phyloP scores from a whole-genome alignment of 2,113 vertebrate genomes.

The Lichenostomus cassidix region DNA sequence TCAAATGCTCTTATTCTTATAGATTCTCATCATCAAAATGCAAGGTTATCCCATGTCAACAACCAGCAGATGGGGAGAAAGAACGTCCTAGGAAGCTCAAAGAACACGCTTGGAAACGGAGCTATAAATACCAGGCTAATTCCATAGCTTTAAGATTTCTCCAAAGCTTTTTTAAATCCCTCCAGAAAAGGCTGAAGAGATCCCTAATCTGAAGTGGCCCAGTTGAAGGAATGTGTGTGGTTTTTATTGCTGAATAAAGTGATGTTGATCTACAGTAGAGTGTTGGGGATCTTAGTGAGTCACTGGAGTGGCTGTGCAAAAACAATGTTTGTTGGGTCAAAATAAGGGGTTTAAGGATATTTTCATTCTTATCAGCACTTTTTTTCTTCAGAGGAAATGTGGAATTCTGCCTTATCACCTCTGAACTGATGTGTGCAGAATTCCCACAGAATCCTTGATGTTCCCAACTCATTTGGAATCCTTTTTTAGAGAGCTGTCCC shows the following conservation, averaged over 20 bases:
- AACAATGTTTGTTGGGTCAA: background rate
- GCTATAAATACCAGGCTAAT: conserved; percentile 69
- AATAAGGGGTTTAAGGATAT: background rate
- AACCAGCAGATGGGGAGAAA: conserved; percentile 52
- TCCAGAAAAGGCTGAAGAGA: conserved; percentile 56
- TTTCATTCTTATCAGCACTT: background rate
- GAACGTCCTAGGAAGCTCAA: conserved; percentile 41
- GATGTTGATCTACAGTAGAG: background rate
- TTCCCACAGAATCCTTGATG: background rate
- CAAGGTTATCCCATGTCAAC: conserved; percentile 48
- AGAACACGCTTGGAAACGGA: conserved; percentile 29
- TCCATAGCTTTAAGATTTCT: conserved; percentile 60
- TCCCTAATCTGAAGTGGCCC: conserved; percentile 54
- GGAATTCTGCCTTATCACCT: background rate
- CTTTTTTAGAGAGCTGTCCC: background rate
- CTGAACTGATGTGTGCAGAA: background rate
- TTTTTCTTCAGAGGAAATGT: background rate
- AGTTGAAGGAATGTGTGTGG: background rate
- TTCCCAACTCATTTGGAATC: background rate
- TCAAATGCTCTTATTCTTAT: background rate
- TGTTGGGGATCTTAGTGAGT: background rate
- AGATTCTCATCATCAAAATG: conserved; percentile 27
- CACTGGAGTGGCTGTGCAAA: background rate
- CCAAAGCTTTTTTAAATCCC: conserved; percentile 58
- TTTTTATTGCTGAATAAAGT: background rate